Evolutionary conservation across 2,888 invertebrate genomes (phyloP), one percentile per base, ranked within the genome.

Genomic region (Linnaemya vulpina): DNA sequence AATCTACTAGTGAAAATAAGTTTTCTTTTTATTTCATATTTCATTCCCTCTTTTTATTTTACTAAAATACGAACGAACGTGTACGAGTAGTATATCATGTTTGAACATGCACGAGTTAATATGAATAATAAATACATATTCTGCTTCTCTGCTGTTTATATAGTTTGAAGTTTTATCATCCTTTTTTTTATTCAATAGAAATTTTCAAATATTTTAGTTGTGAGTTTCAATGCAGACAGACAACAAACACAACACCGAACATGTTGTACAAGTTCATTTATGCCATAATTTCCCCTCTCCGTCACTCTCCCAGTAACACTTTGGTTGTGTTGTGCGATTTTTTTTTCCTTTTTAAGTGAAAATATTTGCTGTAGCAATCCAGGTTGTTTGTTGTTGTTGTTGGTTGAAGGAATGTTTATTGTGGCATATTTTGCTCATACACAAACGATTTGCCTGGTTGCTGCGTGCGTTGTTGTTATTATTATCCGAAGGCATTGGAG

Each of bases 51-150:
- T 20, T 46, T n/a, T 65, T 17, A 55, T n/a, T 40, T 40, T 13
- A 40, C 3, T 40, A 11, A 7, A 65, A 51, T 49, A 53, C 10
- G 20, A 46, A 17, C 30, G 5, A 3, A 30, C n/a, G n/a, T n/a
- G 30, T 30, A 75, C 35, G 13, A 43, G 35, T 49, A 68, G 62
- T 78, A 77, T 78, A 85, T 81, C 84, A 85, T 84, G 60, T 60
- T 17, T 38, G 62, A 43, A 43, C 71, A 84, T 80, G 84, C 84
- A 84, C 74, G 77, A 81, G 55, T 81, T 77, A 63, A 84, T 74
- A 70, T 74, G 63, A 58, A 85, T 78, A 71, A 84, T 77, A 76
- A 63, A 63, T 70, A 81, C 51, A 68, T 63, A 81, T 77, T 73
- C 58, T 73, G 65, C 22, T 62, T 13, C 8, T 51, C 53, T 40